A percentile compares a stretch with the other conserved stretches of the same genome.
These are phyloP conservation scores for Melieria picta DNA, from an alignment of 2,888 invertebrate species.

Conservation along the genomic window DNA sequence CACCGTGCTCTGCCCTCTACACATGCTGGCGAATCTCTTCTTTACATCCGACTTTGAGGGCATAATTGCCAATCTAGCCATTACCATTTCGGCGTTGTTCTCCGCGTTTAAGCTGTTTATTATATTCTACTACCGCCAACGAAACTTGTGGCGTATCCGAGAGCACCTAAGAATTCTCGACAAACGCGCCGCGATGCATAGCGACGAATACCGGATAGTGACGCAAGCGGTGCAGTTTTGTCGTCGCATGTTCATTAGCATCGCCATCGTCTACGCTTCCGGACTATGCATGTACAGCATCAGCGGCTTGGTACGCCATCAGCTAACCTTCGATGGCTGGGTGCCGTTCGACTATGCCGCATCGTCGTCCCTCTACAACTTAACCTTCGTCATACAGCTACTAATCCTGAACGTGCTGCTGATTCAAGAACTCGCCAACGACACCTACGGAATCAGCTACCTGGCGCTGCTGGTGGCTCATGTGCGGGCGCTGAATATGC, in stretches of 20 bases:
- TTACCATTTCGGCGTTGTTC: neutral
- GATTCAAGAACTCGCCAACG: slow-evolving; percentile 31
- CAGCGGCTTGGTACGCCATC: slow-evolving; percentile 14
- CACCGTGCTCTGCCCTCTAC: neutral
- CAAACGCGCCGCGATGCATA: slow-evolving; percentile 24
- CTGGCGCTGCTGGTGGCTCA: slow-evolving; percentile 40
- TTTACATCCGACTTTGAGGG: neutral
- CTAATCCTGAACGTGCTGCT: neutral
- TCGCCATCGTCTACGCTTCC: slow-evolving; percentile 18
- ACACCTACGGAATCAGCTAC: slow-evolving; percentile 39
- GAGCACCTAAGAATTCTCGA: slow-evolving; percentile 32
- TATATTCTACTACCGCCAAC: neutral
- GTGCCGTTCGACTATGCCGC: slow-evolving; percentile 40
- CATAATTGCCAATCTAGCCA: neutral
- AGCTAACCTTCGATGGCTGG: slow-evolving; percentile 39
- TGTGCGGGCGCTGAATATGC: slow-evolving; percentile 35
- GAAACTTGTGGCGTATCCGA: neutral
- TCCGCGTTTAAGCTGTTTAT: neutral
- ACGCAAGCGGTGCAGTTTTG: slow-evolving; percentile 33
- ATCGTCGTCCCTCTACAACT: slow-evolving; percentile 20
- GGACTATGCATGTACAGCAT: no score
- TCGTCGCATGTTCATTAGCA: slow-evolving; percentile 27
- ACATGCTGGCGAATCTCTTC: neutral
- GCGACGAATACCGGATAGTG: slow-evolving; percentile 25
- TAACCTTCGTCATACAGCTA: slow-evolving; percentile 32